Base-by-base conservation (phyloP, 1,140 invertebrate species). In the Panagrolaimus sp. region DNA sequence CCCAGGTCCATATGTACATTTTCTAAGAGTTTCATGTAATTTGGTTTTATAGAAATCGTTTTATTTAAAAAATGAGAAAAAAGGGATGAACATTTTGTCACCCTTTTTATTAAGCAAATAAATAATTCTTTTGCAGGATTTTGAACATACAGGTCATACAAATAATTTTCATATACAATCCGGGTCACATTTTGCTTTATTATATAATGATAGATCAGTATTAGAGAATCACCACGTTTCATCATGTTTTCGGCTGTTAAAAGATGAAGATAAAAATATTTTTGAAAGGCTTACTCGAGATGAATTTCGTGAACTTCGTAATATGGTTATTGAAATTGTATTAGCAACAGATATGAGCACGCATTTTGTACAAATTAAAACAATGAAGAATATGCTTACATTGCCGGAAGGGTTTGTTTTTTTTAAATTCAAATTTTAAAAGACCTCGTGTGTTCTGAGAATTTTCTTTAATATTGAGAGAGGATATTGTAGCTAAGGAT, bases 161-260 rank as follows among this genome's bases (percentile, higher is more conserved):
- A 97, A 97, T 84, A 96, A 94, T 85, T 97, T 97, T 84, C 94
- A 97, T 83, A 92, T 96, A 23, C 93, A 92, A 90, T 94, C 92
- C 27, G 90, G 91, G 87, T 92, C 92, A n/a, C 91, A 95, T 23
- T 91, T 91, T 13, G 92, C 93, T 0, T 82, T 96, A 53, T 86
- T 96, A 13, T 96, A 94, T 85, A 96, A 96, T 85, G 93, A 96
- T 82, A 86, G 92, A 45, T 91, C 92, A 0, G 93, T 96, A 5
- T 84, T 96, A 62, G 93, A 96, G 85, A 96, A 96, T 84, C 92
- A 94, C 84, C 93, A 96, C 85, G 89, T 94, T 75, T 92, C 91
- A 76, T 90, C 92, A 51, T 90, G 91, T 48, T 96, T 96, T 85
- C 89, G 89, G 88, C 84, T 93, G 79, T 86, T 93, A 78, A 88